phyloP scores from a whole-genome alignment of 2,113 vertebrate species.

The Calcarius ornatus region DNA sequence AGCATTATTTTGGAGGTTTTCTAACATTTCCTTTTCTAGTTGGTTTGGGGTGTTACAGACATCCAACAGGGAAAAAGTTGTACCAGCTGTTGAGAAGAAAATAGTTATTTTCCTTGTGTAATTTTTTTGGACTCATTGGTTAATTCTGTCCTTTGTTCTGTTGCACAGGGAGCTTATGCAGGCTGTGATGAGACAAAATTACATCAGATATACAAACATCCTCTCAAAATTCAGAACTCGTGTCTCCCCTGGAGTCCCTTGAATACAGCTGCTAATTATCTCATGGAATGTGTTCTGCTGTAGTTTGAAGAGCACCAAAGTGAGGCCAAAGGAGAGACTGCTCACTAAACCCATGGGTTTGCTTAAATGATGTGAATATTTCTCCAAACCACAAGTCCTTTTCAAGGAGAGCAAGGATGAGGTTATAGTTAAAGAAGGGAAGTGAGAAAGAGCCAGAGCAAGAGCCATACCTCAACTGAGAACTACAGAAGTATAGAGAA shows the following conservation, averaged over 20 bases:
- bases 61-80: neutral
- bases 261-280: constrained; percentile 22
- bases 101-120: neutral
- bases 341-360: neutral
- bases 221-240: constrained; percentile 1
- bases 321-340: neutral
- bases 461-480: neutral
- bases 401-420: neutral
- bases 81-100: neutral
- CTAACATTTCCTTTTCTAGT: neutral
- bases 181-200: neutral
- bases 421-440: neutral
- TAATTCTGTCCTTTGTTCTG: neutral
- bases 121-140: neutral
- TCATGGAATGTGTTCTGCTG: neutral
- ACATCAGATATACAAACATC: neutral
- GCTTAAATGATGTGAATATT: neutral
- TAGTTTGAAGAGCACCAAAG: neutral
- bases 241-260: neutral
- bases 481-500: neutral
- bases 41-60: neutral
- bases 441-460: neutral
- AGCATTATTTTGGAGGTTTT: neutral
- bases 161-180: neutral
- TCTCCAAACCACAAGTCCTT: neutral